Evolutionary conservation across 2,797 vertebrate genomes (phyloP), one percentile per base, ranked within the genome.

Genomic region (Gymnodraco acuticeps): DNA sequence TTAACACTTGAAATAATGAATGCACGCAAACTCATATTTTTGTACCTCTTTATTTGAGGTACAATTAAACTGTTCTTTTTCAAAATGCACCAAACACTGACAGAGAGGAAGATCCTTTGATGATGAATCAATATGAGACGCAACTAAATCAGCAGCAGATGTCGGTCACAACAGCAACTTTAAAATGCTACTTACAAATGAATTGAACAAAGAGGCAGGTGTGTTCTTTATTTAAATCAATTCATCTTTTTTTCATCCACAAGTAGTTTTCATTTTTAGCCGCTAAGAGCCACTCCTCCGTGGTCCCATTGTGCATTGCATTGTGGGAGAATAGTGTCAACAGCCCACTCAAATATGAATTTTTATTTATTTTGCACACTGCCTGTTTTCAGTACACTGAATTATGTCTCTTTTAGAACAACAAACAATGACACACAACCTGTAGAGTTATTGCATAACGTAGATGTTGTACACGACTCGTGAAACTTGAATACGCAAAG

Each of bases 311-410:
- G 19, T 42, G 42, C 54, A 41, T 41, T 62, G 56, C 52, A 52
- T 52, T 66, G 55, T 67, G 31, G 46, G 46, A 59, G n/a, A 59
- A 31, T 17, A 19, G 16, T 59, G 67, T 75, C 56, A 61, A 71
- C 61, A 62, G 56, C 31, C 4, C 43, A 59, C 42, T 63, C 38
- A 45, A 17, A 64, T 16, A 54, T 63, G 0, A 53, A 62, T 50
- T 6, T 15, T 33, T 20, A 45, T 43, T 23, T 31, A 65, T 54
- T 41, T 68, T 45, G n/a, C 3, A 15, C 2, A 12, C 6, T 27
- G 16, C 27, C 10, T 55, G 63, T 47, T 16, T 33, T 23, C 23
- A 56, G n/a, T 14, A 3, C 46, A 14, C n/a, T 51, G 15, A 56
- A 10, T 17, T 20, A 17, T 5, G 16, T 53, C 53, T 38, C 46